A percentile compares a stretch with the other conserved stretches of the same genome.
Evolutionary conservation across 2,888 invertebrate species (phyloP).

Genomic region (Platypus cylindrus): DNA sequence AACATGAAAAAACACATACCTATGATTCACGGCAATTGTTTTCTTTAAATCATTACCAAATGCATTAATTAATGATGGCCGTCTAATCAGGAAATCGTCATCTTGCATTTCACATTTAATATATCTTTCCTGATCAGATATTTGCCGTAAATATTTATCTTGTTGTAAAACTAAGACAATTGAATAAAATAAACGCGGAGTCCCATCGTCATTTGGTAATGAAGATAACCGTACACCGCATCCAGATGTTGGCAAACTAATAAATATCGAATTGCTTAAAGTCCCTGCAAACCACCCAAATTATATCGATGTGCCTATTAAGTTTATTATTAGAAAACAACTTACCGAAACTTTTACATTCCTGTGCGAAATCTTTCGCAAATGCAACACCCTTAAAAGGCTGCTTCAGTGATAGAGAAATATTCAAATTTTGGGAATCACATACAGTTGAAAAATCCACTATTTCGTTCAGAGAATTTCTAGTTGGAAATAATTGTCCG

Average conservation of each 20-base stretch:
- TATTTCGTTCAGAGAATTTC: constrained; percentile 40
- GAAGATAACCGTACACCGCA: constrained; percentile 55
- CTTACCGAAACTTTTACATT: constrained; percentile 52
- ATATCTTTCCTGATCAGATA: constrained; percentile 53
- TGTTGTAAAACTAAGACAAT: constrained; percentile 61
- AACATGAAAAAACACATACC: constrained; percentile 13
- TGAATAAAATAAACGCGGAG: constrained; percentile 46
- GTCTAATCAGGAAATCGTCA: constrained; percentile 43
- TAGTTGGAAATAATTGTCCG: constrained; percentile 23
- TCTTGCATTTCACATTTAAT: constrained; percentile 48
- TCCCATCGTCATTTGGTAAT: constrained; percentile 35
- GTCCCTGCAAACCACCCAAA: constrained; percentile 18
- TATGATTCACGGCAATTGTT: constrained; percentile 14
- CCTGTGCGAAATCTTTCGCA: constrained; percentile 62
- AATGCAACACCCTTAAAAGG: constrained; percentile 62
- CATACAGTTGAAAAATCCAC: constrained; percentile 47
- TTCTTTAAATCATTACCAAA: constrained; percentile 37
- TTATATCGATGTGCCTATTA: background rate
- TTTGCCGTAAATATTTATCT: constrained; percentile 60
- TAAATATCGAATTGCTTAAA: constrained; percentile 19
- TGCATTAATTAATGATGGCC: constrained; percentile 41
- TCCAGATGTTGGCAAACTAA: constrained; percentile 48
- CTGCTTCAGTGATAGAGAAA: constrained; percentile 46
- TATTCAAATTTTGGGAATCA: constrained; percentile 48
- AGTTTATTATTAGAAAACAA: constrained; percentile 1